These are phyloP conservation scores for Thera britannica DNA, from an alignment of 2,888 invertebrate genomes.

Conservation along the genomic window DNA sequence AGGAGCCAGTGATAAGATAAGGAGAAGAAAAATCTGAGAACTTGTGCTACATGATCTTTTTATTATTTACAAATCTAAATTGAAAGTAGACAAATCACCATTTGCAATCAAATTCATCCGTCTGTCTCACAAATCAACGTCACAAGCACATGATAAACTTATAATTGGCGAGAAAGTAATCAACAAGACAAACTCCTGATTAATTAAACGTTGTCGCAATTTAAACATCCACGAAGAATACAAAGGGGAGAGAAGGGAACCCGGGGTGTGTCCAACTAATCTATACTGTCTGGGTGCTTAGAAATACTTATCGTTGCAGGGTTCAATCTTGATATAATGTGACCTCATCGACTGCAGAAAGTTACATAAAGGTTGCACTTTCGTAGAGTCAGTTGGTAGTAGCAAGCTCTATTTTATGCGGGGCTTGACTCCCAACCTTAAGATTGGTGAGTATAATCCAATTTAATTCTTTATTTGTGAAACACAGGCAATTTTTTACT, in stretches of 20 bases:
- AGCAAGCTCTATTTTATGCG: too few species aligned
- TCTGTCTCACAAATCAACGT: constrained; percentile 53
- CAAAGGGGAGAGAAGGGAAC: constrained; percentile 47
- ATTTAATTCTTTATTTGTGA: too few species aligned
- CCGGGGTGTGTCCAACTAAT: constrained; percentile 13
- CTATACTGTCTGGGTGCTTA: constrained; percentile 14
- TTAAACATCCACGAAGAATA: constrained; percentile 74
- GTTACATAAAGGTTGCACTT: neutral
- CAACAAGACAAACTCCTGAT: constrained; percentile 79
- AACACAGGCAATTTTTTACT: too few species aligned
- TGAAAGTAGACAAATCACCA: neutral
- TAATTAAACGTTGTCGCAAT: constrained; percentile 81
- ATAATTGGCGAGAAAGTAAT: constrained; percentile 78
- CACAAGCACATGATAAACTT: constrained; percentile 72
- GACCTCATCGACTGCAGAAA: neutral
- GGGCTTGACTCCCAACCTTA: too few species aligned
- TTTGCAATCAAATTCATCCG: constrained; percentile 11
- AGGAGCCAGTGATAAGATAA: too few species aligned
- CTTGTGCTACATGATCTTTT: too few species aligned
- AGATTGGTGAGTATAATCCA: too few species aligned
- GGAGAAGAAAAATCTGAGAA: too few species aligned
- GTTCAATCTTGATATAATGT: neutral
- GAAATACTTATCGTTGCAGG: constrained; percentile 6
- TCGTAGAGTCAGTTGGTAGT: too few species aligned
- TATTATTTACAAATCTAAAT: neutral